Base-by-base conservation (phyloP, 2,888 invertebrate species). In the Amiota mariae region DNA sequence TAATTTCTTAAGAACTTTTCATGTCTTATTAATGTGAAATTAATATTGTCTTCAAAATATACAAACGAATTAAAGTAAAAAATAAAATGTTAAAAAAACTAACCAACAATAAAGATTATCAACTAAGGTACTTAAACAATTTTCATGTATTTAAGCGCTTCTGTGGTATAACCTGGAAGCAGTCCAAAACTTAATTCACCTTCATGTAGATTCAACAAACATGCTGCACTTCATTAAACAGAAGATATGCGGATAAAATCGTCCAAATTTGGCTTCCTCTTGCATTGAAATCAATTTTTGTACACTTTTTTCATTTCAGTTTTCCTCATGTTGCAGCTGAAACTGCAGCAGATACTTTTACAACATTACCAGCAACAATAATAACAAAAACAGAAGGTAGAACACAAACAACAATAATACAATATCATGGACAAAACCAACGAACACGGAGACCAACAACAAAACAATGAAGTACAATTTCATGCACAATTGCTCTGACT, bases 91-190 rank as follows among this genome's bases (percentile, higher is more conserved):
- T n/a, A n/a, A n/a, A n/a, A n/a, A n/a, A n/a, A n/a, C n/a, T n/a
- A n/a, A n/a, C 24, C 24, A 24, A 24, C 2, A 20, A 64, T 12
- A 24, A 63, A 63, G 48, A 66, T 66, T 49, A 66, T 66, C 49
- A 66, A 15, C 48, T 2, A 13, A 11, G 48, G 47, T 48, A 18
- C 48, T 66, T 66, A 47, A 66, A n/a, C 49, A 48, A 24, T 18
- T 66, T 66, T 47, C 15, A 15, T 48, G 46, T 6, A 18, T 48
- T 66, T 11, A 47, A 48, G 48, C 18, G 66, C 13, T 8, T 48
- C 46, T 8, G 15, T 66, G 48, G 63, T 1, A 36, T 51, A 4
- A 51, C 54, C 12, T 8, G 12, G n/a, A 51, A 4, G 2, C 54
- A 51, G 2, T 6, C 36, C 36, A 36, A 4, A 36, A 36, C 8